Evolutionary conservation across 2,888 invertebrate species (phyloP).

Genomic region (Dryadula phaetusa): DNA sequence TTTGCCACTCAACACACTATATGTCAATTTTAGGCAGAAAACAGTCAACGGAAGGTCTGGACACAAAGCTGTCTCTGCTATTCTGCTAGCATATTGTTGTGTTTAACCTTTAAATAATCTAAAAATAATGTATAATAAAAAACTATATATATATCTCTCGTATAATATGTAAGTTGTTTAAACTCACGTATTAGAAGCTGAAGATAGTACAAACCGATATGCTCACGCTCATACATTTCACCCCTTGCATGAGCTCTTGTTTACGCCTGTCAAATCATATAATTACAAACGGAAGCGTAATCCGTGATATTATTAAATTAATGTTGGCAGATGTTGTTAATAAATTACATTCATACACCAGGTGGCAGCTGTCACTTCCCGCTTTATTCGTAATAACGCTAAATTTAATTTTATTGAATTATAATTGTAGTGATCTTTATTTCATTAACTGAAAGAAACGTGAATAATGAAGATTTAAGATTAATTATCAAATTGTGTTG

Average conservation of each 20-base stretch:
- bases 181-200: neutral
- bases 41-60: too few species aligned
- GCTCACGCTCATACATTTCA: neutral
- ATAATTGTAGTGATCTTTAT: neutral
- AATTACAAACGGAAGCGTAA: conserved; percentile 28
- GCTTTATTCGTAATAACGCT: conserved; percentile 44
- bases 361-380: conserved; percentile 66
- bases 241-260: conserved; percentile 12
- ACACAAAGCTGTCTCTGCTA: too few species aligned
- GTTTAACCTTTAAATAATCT: too few species aligned
- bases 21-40: too few species aligned
- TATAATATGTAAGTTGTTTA: too few species aligned
- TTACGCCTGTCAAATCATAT: conserved; percentile 24
- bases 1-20: too few species aligned
- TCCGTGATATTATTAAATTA: conserved; percentile 59
- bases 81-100: too few species aligned
- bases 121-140: too few species aligned
- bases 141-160: too few species aligned
- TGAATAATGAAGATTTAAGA: neutral
- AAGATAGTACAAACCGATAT: neutral
- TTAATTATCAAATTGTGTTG: too few species aligned
- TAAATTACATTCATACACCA: conserved; percentile 75
- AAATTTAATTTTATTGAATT: neutral
- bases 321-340: conserved; percentile 72
- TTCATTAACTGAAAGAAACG: neutral